Conservation (phyloP, 2,113 vertebrate genomes). For the Recurvirostra avosetta region DNA sequence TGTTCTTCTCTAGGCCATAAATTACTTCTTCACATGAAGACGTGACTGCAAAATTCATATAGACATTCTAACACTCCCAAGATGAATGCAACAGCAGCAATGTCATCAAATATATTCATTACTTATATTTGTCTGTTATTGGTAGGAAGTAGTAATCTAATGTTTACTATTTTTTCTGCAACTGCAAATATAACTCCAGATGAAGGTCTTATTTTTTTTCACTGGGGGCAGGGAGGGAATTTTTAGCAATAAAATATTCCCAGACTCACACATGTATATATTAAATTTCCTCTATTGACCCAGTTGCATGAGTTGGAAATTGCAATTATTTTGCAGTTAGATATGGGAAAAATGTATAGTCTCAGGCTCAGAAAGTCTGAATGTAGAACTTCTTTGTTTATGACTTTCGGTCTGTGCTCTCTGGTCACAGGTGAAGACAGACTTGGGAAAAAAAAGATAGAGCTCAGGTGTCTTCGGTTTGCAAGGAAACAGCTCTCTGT, state of each 20-base stretch:
- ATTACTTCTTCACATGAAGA: constrained; percentile 14
- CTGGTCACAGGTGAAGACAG: not conserved
- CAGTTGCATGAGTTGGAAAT: not conserved
- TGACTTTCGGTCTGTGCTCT: not conserved
- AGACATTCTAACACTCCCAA: not conserved
- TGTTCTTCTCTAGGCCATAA: not conserved
- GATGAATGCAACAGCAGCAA: not conserved
- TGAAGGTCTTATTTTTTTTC: not conserved
- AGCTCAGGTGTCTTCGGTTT: not conserved
- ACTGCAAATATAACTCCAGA: not conserved
- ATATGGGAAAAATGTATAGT: not conserved
- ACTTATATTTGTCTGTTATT: not conserved
- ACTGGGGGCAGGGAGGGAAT: too few relatives aligned
- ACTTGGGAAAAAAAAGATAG: accelerated
- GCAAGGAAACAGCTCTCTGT: not conserved
- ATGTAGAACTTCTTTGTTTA: not conserved
- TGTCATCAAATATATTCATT: constrained; percentile 46
- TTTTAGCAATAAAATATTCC: not conserved
- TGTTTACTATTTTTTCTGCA: not conserved
- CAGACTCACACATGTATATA: accelerated
- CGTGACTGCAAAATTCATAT: constrained; percentile 30
- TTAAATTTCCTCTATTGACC: not conserved
- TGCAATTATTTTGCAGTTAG: not conserved
- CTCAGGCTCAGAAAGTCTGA: not conserved
- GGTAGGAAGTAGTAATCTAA: not conserved